phyloP scores from a whole-genome alignment of 1,140 invertebrate genomes.

The Aradophagus sp. region DNA sequence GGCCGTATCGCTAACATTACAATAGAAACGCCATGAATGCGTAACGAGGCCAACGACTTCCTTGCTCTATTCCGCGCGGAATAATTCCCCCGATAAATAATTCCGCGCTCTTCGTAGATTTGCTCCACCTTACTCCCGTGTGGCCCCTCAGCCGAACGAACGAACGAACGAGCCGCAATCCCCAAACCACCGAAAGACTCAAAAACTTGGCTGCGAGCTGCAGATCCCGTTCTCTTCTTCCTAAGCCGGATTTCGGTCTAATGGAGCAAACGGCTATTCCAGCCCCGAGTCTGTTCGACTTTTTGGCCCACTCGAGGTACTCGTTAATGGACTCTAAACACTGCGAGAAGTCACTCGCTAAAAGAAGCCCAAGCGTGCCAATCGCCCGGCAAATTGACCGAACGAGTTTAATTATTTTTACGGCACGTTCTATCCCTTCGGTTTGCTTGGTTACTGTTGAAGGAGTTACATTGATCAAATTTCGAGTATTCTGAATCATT shows the following conservation, averaged over 20 bases:
- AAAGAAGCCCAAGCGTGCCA: constrained; percentile 34
- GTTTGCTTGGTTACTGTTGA: neutral
- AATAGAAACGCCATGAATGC: constrained; percentile 65
- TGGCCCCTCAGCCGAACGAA: constrained; percentile 20
- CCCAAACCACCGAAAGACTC: constrained; percentile 36
- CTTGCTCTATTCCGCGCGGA: constrained; percentile 59
- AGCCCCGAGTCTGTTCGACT: constrained; percentile 42
- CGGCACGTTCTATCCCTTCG: neutral
- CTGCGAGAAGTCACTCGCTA: constrained; percentile 28
- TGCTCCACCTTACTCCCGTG: constrained; percentile 35
- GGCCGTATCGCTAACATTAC: constrained; percentile 55
- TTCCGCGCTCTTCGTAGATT: constrained; percentile 35
- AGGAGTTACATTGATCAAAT: no score
- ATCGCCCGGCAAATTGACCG: constrained; percentile 17
- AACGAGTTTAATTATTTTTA: constrained; percentile 19
- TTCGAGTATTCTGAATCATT: no score
- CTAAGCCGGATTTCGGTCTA: constrained; percentile 66
- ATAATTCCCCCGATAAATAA: constrained; percentile 64
- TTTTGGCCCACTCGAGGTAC: constrained; percentile 54
- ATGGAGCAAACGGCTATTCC: constrained; percentile 65
- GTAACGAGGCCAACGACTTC: constrained; percentile 60
- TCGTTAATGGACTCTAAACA: constrained; percentile 65
- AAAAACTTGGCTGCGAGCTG: constrained; percentile 51
- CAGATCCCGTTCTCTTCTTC: constrained; percentile 37
- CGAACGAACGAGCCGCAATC: constrained; percentile 11